Conservation (phyloP, 2,113 vertebrate genomes). For the Terrapene triunguis region DNA sequence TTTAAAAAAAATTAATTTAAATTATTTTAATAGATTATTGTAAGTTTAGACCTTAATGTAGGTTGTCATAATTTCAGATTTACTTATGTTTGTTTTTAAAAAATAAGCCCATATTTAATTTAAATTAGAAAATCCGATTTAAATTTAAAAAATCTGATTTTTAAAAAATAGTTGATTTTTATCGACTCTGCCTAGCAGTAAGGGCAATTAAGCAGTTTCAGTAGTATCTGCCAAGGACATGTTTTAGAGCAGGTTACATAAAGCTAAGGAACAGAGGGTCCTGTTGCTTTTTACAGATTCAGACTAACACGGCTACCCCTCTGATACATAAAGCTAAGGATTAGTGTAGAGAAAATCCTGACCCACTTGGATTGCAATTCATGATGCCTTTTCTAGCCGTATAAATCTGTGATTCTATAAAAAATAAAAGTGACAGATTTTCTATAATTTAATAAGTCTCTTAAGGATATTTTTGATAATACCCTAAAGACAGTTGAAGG, state of each 20-base stretch:
- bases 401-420: not conserved
- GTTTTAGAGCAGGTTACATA: not conserved
- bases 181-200: not conserved
- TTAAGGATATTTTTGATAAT: not conserved
- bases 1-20: fast-evolving
- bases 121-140: not conserved
- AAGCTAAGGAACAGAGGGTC: not conserved
- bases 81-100: not conserved
- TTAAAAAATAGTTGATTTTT: not conserved
- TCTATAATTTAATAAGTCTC: not conserved
- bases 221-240: constrained; percentile 7
- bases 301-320: too few relatives aligned
- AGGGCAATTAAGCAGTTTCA: not conserved
- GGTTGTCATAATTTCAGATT: not conserved
- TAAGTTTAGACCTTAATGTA: not conserved
- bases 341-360: constrained; percentile 1
- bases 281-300: too few relatives aligned
- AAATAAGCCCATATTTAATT: not conserved
- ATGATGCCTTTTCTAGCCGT: not conserved
- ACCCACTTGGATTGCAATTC: not conserved
- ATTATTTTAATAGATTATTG: not conserved
- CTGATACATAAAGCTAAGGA: not conserved
- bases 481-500: not conserved
- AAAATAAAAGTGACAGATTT: constrained; percentile 3
- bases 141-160: not conserved